These are phyloP conservation scores for Oreochromis mossambicus DNA, from an alignment of 2,797 vertebrate species.

Conservation along the genomic window DNA sequence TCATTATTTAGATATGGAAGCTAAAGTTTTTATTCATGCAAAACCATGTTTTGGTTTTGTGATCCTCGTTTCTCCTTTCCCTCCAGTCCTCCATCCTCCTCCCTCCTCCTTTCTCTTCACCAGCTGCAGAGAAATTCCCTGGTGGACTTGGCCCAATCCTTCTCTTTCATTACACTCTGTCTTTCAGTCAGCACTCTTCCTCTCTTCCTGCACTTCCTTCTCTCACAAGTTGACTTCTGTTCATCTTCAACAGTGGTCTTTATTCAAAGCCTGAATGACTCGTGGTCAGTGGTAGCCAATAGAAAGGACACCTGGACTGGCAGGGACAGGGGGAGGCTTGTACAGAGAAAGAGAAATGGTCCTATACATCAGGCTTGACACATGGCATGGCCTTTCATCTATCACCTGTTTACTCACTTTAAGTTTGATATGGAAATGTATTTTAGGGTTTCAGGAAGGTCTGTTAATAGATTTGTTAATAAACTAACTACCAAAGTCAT, in stretches of 20 bases:
- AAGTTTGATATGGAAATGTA: constrained; percentile 51
- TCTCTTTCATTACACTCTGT: constrained; percentile 63
- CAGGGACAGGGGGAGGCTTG: constrained; percentile 55
- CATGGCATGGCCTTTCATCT: constrained; percentile 47
- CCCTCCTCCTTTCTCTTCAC: constrained; percentile 45
- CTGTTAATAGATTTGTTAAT: not conserved
- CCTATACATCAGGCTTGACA: constrained; percentile 57
- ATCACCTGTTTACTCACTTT: constrained; percentile 24
- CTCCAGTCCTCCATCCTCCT: constrained; percentile 42
- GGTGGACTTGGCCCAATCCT: constrained; percentile 59
- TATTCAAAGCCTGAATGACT: constrained; percentile 66
- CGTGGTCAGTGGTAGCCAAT: constrained; percentile 59
- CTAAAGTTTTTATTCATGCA: constrained; percentile 51
- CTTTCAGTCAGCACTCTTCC: constrained; percentile 65
- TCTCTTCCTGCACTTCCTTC: constrained; percentile 66
- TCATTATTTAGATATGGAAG: constrained; percentile 40
- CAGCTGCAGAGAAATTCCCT: constrained; percentile 72
- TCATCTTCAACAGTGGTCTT: constrained; percentile 60
- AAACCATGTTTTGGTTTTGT: constrained; percentile 45
- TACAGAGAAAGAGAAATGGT: constrained; percentile 47
- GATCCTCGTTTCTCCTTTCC: constrained; percentile 37
- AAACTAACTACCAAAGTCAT: not conserved
- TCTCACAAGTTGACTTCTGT: constrained; percentile 71
- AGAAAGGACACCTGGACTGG: constrained; percentile 66
- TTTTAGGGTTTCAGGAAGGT: constrained; percentile 5